These are phyloP conservation scores for Sesamia nonagrioides DNA, from an alignment of 1,140 invertebrate species.

Conservation along the genomic window DNA sequence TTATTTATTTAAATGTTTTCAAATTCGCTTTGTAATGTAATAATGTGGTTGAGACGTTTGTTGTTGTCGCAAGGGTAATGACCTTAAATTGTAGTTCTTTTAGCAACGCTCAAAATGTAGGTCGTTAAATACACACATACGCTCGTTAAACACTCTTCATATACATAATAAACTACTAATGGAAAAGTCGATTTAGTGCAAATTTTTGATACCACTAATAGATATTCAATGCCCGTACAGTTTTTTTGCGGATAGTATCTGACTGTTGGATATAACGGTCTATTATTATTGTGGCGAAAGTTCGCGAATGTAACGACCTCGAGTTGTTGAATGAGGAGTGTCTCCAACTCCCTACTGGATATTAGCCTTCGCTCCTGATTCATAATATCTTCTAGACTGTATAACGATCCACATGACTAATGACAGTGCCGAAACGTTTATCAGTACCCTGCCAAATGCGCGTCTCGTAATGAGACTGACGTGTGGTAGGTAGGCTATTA, in stretches of 20 bases:
- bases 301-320: background rate
- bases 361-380: slow-evolving; percentile 25
- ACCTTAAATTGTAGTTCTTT: slow-evolving; percentile 70
- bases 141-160: slow-evolving; percentile 6
- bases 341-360: background rate
- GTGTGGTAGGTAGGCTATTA: background rate
- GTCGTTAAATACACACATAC: slow-evolving; percentile 49
- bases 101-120: slow-evolving; percentile 61
- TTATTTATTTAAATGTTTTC: slow-evolving; percentile 81
- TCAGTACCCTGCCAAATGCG: slow-evolving; percentile 15
- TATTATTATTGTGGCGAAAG: slow-evolving; percentile 26
- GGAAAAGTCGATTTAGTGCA: slow-evolving; percentile 26
- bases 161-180: slow-evolving; percentile 44
- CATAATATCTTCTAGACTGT: slow-evolving; percentile 22
- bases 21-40: slow-evolving; percentile 77
- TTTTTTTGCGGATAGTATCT: slow-evolving; percentile 1
- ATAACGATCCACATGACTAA: slow-evolving; percentile 30
- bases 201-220: slow-evolving; percentile 23
- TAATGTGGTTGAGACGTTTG: slow-evolving; percentile 68
- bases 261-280: background rate
- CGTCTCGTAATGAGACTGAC: background rate
- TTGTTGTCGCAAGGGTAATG: slow-evolving; percentile 75
- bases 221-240: slow-evolving; percentile 17
- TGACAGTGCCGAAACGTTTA: slow-evolving; percentile 6
- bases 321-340: slow-evolving; percentile 32